phyloP scores from a whole-genome alignment of 2,888 invertebrate genomes.

The Tachina grossa region DNA sequence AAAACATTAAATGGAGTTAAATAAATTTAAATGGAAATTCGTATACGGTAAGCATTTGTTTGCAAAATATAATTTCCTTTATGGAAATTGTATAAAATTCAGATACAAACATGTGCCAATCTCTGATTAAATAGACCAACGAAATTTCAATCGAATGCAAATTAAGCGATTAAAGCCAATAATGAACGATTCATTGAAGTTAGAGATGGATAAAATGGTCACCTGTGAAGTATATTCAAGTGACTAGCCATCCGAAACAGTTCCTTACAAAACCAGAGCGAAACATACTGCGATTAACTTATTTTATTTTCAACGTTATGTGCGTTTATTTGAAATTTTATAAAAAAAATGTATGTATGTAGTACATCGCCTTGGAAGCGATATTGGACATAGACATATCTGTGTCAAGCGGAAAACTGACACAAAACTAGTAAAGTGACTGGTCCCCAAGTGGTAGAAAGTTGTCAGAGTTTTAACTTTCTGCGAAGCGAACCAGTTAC shows the following conservation, averaged over 20 bases:
- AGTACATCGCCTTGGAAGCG: no score
- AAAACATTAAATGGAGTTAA: constrained; percentile 30
- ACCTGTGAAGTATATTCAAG: neutral
- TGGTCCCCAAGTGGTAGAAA: no score
- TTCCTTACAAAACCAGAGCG: neutral
- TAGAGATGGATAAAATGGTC: neutral
- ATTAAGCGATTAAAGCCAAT: constrained; percentile 35
- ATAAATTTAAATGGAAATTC: constrained; percentile 20
- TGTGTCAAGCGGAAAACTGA: no score
- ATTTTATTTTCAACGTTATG: no score
- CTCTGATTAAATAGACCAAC: constrained; percentile 56
- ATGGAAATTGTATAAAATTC: constrained; percentile 67
- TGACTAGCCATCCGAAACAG: neutral
- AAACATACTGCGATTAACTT: neutral
- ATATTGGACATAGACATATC: no score
- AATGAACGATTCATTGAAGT: neutral
- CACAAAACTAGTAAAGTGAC: no score
- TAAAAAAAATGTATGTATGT: no score
- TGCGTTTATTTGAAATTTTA: no score
- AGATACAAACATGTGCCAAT: constrained; percentile 15
- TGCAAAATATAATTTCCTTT: constrained; percentile 66
- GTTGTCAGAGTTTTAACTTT: no score
- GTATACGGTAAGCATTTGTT: constrained; percentile 17
- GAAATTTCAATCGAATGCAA: constrained; percentile 47
- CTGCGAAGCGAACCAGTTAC: no score